phyloP scores from a whole-genome alignment of 2,797 vertebrate genomes.

The Peromyscus attwateri region DNA sequence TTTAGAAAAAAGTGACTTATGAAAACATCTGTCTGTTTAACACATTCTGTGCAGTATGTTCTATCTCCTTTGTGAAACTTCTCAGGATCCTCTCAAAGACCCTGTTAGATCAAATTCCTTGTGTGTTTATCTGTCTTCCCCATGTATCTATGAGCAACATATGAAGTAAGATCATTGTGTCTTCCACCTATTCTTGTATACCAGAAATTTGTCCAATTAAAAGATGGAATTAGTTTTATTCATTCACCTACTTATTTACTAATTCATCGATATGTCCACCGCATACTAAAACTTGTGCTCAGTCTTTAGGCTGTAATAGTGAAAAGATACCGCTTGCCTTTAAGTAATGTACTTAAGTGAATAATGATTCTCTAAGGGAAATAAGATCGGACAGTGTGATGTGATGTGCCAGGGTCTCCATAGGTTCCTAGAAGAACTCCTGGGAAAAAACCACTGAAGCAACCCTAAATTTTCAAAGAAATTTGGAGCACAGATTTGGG shows the following conservation, averaged over 20 bases:
- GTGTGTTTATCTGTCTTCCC: not conserved
- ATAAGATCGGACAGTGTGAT: not conserved
- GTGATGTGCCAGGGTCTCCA: not conserved
- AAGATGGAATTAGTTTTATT: conserved; percentile 15
- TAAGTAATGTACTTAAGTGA: not conserved
- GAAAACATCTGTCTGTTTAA: not conserved
- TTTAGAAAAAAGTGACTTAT: not conserved
- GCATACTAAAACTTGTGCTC: not conserved
- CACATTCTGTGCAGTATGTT: not conserved
- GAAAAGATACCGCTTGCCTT: conserved; percentile 1
- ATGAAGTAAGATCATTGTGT: not conserved
- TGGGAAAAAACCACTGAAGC: not conserved
- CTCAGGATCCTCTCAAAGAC: not conserved
- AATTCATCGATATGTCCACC: not conserved
- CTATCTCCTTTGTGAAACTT: not conserved
- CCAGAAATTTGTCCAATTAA: not conserved
- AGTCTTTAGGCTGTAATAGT: not conserved
- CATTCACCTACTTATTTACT: not conserved
- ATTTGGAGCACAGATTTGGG: not conserved
- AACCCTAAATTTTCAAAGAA: not conserved
- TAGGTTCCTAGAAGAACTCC: not conserved
- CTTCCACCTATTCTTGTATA: not conserved
- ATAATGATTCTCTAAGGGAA: not conserved
- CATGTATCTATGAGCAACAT: not conserved
- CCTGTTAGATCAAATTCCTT: not conserved